phyloP scores from a whole-genome alignment of 1,140 invertebrate genomes.

The Muscidifurax raptorellus region DNA sequence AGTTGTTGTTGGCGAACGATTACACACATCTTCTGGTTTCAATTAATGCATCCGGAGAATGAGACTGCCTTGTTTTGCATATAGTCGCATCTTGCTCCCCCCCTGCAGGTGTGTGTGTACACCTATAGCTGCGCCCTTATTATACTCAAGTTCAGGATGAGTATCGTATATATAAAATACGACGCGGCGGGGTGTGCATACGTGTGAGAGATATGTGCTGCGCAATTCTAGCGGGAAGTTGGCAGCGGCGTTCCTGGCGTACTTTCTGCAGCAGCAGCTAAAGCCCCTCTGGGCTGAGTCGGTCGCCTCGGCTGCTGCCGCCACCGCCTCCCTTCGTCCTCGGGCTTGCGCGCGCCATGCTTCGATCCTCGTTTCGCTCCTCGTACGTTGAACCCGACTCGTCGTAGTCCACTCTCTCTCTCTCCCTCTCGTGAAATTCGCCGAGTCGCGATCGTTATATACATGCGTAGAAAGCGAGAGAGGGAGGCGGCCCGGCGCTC shows the following conservation, averaged over 20 bases:
- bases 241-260: neutral
- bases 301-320: constrained; percentile 18
- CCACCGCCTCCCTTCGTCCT: constrained; percentile 46
- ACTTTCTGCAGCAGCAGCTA: neutral
- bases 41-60: neutral
- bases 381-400: constrained; percentile 20
- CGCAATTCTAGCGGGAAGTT: neutral
- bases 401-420: constrained; percentile 3
- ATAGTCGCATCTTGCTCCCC: too few relatives aligned
- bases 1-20: neutral
- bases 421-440: constrained; percentile 14
- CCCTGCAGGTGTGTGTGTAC: neutral
- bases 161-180: neutral
- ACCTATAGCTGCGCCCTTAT: neutral
- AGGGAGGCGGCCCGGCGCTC: neutral
- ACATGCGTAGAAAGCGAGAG: constrained; percentile 24
- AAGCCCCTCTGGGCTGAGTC: neutral
- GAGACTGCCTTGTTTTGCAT: too few relatives aligned
- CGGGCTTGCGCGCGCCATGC: constrained; percentile 19
- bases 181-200: too few relatives aligned
- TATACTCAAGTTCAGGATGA: neutral
- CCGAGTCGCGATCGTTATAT: constrained; percentile 19
- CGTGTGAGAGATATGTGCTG: too few relatives aligned
- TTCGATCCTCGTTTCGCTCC: constrained; percentile 30
- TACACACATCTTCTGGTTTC: too few relatives aligned